Base-by-base conservation (phyloP, 2,113 vertebrate species). In the Shinisaurus crocodilurus region DNA sequence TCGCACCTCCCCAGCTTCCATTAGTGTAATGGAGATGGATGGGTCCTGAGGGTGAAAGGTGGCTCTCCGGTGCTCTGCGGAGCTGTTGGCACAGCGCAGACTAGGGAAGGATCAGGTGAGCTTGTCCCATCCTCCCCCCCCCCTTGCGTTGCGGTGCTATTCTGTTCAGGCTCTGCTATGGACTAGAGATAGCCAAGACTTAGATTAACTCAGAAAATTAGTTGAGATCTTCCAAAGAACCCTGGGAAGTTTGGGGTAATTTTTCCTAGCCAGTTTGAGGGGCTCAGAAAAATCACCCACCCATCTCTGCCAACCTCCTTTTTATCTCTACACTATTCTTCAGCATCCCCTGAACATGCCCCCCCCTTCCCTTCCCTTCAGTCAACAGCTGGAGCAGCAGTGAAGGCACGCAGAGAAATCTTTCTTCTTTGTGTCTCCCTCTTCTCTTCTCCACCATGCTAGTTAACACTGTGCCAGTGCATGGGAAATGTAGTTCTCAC, bases 1-100 rank as follows among this genome's bases (percentile, higher is more conserved):
- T n/a, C n/a, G 2, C 40, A 45, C 40, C 37, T 72, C n/a, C 29
- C 67, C 27, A 27, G 67, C 67, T 37, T 63, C 88, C 48, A 4
- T 88, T n/a, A 50, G 60, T 2, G 7, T 89, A 89, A 83, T 82
- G 3, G 67, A 89, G 69, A 60, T 83, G 50, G 37, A 89, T 83
- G 69, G n/a, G 18, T 75, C 80, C 10, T 48, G 9, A n/a, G n/a
- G 69, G 80, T 32, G 70, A 63, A 83, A 74, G 88, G 23, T 3
- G 65, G 57, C 65, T 82, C 65, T 72, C 34, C 29, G 15, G 43
- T 27, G 45, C 32, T 29, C 65, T 20, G 18, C 27, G 23, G 27
- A 43, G 15, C n/a, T 57, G 13, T 25, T 88, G 65, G 74, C 60
- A 45, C 40, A 50, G 43, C 34, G 32, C 65, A 43, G 50, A 2